phyloP scores from a whole-genome alignment of 2,797 vertebrate genomes.

The Helarctos malayanus region DNA sequence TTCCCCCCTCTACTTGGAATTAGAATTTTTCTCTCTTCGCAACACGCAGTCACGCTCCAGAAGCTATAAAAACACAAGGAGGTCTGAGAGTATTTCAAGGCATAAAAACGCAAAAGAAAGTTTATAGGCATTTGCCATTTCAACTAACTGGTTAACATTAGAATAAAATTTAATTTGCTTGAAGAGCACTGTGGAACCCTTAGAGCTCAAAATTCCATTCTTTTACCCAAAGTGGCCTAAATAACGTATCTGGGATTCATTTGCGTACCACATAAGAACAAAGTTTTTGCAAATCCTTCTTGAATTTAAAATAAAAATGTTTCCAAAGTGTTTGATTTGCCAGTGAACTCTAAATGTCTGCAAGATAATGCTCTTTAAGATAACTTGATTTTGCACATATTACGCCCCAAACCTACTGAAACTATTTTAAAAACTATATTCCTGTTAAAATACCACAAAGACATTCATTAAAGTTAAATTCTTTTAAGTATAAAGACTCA shows the following conservation, averaged over 20 bases:
- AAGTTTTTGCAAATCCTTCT: slow-evolving; percentile 69
- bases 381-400: background rate
- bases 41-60: background rate
- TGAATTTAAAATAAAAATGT: slow-evolving; percentile 17
- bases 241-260: slow-evolving; percentile 42
- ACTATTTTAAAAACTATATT: slow-evolving; percentile 55
- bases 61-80: slow-evolving; percentile 58
- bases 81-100: slow-evolving; percentile 45
- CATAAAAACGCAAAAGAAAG: background rate
- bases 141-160: slow-evolving; percentile 49
- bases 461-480: slow-evolving; percentile 40
- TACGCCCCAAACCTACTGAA: slow-evolving; percentile 30
- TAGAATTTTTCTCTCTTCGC: slow-evolving; percentile 32
- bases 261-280: slow-evolving; percentile 55
- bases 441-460: slow-evolving; percentile 51
- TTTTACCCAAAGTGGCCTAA: slow-evolving; percentile 65
- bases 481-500: slow-evolving; percentile 50
- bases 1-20: background rate
- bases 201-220: slow-evolving; percentile 60
- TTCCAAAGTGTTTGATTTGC: slow-evolving; percentile 27
- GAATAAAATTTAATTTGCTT: slow-evolving; percentile 64
- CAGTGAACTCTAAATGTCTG: slow-evolving; percentile 3
- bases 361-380: slow-evolving; percentile 42
- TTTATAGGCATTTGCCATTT: slow-evolving; percentile 31
- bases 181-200: slow-evolving; percentile 26